phyloP scores from a whole-genome alignment of 2,888 invertebrate species.

The Drosophila pseudotakahashii region DNA sequence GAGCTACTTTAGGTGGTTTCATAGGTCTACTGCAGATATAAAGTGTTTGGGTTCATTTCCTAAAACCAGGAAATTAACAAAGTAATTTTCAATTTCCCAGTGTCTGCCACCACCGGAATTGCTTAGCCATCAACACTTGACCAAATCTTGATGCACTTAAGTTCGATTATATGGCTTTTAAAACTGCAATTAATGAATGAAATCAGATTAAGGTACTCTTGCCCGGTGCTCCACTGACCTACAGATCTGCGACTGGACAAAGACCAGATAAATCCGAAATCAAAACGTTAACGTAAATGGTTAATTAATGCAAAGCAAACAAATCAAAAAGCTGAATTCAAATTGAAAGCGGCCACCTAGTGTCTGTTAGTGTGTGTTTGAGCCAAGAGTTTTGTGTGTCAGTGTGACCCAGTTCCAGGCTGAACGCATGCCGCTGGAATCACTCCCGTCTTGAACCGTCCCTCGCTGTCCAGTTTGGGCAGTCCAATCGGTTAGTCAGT shows the following conservation, averaged over 20 bases:
- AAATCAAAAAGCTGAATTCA: slow-evolving; percentile 63
- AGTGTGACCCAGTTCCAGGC: slow-evolving; percentile 63
- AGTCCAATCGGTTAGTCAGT: slow-evolving; percentile 14
- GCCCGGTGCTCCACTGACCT: slow-evolving; percentile 65
- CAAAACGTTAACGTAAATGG: slow-evolving; percentile 48
- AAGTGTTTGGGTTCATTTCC: neutral
- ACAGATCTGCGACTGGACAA: slow-evolving; percentile 30
- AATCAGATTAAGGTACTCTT: slow-evolving; percentile 25
- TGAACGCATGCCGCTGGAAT: slow-evolving; percentile 59
- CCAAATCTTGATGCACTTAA: slow-evolving; percentile 32
- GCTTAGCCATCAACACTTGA: neutral
- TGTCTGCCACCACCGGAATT: slow-evolving; percentile 33
- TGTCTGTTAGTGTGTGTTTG: slow-evolving; percentile 12
- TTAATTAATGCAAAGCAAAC: slow-evolving; percentile 69
- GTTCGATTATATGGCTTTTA: slow-evolving; percentile 10
- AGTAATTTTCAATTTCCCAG: neutral
- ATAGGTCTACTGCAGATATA: too few species aligned
- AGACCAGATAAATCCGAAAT: slow-evolving; percentile 37
- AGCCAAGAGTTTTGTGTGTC: slow-evolving; percentile 17
- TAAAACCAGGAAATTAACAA: neutral
- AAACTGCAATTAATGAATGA: slow-evolving; percentile 45
- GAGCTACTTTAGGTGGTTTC: neutral
- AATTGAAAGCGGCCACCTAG: slow-evolving; percentile 60
- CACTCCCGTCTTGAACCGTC: neutral
- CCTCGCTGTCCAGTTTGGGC: slow-evolving; percentile 4